A percentile compares a stretch with the other conserved stretches of the same genome.
These are phyloP conservation scores for Choreutis nemorana DNA, from an alignment of 2,888 invertebrate genomes.

Conservation along the genomic window DNA sequence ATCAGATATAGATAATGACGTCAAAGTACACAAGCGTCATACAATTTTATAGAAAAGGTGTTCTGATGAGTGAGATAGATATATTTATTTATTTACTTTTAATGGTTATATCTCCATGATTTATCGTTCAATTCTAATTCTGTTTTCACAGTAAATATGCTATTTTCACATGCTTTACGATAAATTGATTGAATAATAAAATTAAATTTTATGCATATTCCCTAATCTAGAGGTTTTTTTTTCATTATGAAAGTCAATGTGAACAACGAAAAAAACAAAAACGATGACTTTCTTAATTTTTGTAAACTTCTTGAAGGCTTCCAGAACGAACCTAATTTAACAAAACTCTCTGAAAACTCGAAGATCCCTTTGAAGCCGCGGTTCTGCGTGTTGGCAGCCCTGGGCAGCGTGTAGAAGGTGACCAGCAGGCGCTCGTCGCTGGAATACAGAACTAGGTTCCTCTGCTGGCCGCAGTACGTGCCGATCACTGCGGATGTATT, in stretches of 20 bases:
- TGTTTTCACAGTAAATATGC: too few relatives aligned
- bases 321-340: constrained; percentile 85
- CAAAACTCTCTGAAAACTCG: constrained; percentile 98
- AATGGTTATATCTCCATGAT: too few relatives aligned
- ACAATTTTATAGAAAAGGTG: too few relatives aligned
- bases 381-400: constrained; percentile 94
- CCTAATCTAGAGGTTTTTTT: constrained; percentile 3
- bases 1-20: constrained; percentile 3
- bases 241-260: neutral
- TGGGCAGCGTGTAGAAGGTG: constrained; percentile 89
- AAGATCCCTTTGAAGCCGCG: constrained; percentile 98
- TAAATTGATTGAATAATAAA: too few relatives aligned
- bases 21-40: too few relatives aligned
- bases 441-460: constrained; percentile 95
- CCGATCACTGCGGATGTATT: constrained; percentile 91
- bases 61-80: too few relatives aligned
- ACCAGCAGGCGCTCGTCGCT: constrained; percentile 90
- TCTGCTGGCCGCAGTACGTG: constrained; percentile 96
- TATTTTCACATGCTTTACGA: too few relatives aligned
- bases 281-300: too few relatives aligned
- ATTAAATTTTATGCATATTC: too few relatives aligned
- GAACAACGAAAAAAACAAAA: neutral
- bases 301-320: neutral
- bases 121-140: too few relatives aligned
- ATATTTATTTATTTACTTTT: too few relatives aligned